Evolutionary conservation across 2,113 vertebrate genomes (phyloP).

Genomic region (Montifringilla adamsi): DNA sequence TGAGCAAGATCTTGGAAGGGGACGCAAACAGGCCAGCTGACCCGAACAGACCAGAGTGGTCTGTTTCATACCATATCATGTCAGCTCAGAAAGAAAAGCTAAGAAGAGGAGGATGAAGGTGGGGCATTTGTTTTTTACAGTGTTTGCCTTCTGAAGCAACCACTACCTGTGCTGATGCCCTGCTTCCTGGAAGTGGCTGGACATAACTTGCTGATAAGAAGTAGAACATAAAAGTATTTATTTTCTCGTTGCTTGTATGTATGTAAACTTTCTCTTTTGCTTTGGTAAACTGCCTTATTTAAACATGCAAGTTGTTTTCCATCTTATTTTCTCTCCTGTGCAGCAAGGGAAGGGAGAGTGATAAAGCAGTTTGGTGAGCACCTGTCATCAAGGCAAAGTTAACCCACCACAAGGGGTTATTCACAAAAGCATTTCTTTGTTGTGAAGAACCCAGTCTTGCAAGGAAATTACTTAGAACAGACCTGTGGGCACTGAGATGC

Average conservation of each 20-base stretch:
- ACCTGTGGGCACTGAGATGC: accelerated
- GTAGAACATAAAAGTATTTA: neutral
- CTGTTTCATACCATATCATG: neutral
- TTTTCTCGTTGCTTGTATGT: neutral
- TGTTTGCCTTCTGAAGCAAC: neutral
- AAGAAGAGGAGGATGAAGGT: neutral
- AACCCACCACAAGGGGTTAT: neutral
- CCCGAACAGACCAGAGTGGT: no score
- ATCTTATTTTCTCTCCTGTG: neutral
- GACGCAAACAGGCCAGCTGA: neutral
- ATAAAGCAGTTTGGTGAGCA: neutral
- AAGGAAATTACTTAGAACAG: neutral
- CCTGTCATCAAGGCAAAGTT: neutral
- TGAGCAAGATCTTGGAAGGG: neutral
- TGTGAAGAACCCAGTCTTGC: neutral
- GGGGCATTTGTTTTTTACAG: neutral
- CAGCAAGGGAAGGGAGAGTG: neutral
- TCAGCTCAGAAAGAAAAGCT: neutral
- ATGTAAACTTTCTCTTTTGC: neutral
- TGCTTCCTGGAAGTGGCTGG: neutral
- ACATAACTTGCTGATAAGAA: neutral
- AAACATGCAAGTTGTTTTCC: neutral
- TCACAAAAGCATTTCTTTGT: neutral
- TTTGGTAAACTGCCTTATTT: neutral
- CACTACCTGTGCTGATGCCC: accelerated